phyloP scores from a whole-genome alignment of 2,888 invertebrate genomes.

The Polylopha cassiicola region DNA sequence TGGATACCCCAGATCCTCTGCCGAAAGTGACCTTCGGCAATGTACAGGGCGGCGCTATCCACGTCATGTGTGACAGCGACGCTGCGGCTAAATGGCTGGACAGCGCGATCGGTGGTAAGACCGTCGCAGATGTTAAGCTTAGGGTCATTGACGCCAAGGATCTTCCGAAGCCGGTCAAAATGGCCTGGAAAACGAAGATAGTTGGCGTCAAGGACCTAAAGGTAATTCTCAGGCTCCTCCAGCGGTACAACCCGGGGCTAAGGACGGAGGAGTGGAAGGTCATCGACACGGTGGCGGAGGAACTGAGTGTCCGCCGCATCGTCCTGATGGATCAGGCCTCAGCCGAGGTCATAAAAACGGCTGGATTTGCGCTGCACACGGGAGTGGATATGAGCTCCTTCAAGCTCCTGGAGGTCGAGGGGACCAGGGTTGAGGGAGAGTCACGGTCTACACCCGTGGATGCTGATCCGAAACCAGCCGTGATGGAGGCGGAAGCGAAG shows the following conservation, averaged over 20 bases:
- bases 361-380: background rate
- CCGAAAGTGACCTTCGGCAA: background rate
- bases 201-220: background rate
- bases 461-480: too few relatives aligned
- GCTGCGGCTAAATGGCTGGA: background rate
- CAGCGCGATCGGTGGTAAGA: background rate
- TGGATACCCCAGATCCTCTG: background rate
- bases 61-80: background rate
- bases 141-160: slow-evolving; percentile 2
- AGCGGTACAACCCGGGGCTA: slow-evolving; percentile 1
- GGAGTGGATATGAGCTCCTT: slow-evolving; percentile 4
- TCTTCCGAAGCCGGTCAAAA: slow-evolving; percentile 9
- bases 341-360: slow-evolving; percentile 1
- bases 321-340: slow-evolving; percentile 1
- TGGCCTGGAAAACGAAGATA: slow-evolving; percentile 4
- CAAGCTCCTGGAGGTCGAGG: slow-evolving; percentile 6
- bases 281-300: background rate
- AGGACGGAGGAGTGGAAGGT: slow-evolving; percentile 5
- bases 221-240: background rate
- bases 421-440: too few relatives aligned
- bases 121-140: background rate
- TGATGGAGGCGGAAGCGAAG: too few relatives aligned
- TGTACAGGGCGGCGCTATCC: background rate
- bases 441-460: too few relatives aligned
- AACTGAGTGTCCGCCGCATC: background rate